Conservation (phyloP, 2,113 vertebrate genomes). For the Formicarius rufipectus region DNA sequence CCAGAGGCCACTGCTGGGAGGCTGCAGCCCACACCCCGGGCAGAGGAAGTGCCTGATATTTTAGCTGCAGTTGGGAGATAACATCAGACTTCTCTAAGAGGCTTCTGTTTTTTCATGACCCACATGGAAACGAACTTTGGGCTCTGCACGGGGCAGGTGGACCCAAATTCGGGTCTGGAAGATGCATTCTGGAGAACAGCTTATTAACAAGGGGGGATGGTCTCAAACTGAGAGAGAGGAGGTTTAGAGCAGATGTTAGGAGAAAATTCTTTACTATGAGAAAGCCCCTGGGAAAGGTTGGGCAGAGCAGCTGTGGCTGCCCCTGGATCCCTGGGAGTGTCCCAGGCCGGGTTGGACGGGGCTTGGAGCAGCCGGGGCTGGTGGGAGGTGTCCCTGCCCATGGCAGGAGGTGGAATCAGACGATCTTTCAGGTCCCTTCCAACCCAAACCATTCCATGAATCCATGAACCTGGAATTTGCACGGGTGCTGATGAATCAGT, state of each 20-base stretch:
- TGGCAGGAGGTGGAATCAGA: accelerated
- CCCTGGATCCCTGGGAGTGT: not conserved
- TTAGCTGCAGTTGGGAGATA: constrained; percentile 18
- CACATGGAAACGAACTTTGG: not conserved
- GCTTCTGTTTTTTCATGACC: constrained; percentile 21
- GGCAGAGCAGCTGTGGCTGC: not conserved
- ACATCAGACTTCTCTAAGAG: constrained; percentile 51
- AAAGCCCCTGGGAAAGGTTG: not conserved
- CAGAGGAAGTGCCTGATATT: not conserved
- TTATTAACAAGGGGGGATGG: not conserved
- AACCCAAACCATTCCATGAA: not conserved
- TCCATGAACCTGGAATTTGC: not conserved
- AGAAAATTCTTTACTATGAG: too few species aligned
- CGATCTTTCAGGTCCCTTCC: not conserved
- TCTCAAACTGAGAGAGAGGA: too few species aligned
- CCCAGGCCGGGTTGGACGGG: not conserved
- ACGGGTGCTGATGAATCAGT: accelerated
- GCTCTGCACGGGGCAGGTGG: not conserved
- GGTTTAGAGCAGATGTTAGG: not conserved
- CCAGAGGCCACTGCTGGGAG: not conserved
- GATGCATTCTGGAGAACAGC: not conserved
- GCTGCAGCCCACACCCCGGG: not conserved
- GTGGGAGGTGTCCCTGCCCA: not conserved
- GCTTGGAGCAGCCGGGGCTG: not conserved
- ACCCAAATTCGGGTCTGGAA: not conserved